Percentiles rank a stretch among this genome's conserved stretches.
Evolutionary conservation across 2,797 vertebrate genomes (phyloP).

Genomic region (Poecile montanus): DNA sequence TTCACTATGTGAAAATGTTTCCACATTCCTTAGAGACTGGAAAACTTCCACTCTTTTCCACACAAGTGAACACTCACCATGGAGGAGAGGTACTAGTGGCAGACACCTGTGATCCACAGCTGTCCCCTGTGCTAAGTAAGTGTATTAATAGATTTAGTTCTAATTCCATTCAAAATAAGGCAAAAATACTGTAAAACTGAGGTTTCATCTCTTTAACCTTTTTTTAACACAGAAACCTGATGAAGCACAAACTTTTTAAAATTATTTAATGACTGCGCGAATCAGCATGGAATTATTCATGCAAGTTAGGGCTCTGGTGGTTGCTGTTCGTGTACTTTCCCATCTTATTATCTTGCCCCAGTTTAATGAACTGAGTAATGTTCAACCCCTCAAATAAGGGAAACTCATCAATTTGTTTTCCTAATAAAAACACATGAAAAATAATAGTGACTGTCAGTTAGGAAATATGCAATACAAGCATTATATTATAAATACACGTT

Average conservation of each 20-base stretch:
- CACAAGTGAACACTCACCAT: constrained; percentile 47
- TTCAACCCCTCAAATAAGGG: background rate
- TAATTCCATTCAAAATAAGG: background rate
- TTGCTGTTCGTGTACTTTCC: background rate
- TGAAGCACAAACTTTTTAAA: background rate
- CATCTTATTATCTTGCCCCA: background rate
- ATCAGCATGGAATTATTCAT: background rate
- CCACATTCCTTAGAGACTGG: constrained; percentile 62
- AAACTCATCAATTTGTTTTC: background rate
- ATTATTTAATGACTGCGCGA: background rate
- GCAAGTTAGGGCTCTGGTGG: background rate
- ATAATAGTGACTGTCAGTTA: background rate
- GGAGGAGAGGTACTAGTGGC: constrained; percentile 83
- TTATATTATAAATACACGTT: background rate
- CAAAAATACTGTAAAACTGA: background rate
- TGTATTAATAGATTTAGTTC: background rate
- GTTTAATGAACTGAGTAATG: background rate
- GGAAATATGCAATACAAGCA: background rate
- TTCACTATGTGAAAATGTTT: constrained; percentile 2
- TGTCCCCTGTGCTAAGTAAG: constrained; percentile 75
- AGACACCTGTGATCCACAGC: constrained; percentile 86
- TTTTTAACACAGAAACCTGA: background rate
- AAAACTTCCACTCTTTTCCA: constrained; percentile 52
- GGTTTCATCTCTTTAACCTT: background rate
- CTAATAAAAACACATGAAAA: background rate